These are phyloP conservation scores for Netelia virgata DNA, from an alignment of 2,888 invertebrate genomes.

Conservation along the genomic window DNA sequence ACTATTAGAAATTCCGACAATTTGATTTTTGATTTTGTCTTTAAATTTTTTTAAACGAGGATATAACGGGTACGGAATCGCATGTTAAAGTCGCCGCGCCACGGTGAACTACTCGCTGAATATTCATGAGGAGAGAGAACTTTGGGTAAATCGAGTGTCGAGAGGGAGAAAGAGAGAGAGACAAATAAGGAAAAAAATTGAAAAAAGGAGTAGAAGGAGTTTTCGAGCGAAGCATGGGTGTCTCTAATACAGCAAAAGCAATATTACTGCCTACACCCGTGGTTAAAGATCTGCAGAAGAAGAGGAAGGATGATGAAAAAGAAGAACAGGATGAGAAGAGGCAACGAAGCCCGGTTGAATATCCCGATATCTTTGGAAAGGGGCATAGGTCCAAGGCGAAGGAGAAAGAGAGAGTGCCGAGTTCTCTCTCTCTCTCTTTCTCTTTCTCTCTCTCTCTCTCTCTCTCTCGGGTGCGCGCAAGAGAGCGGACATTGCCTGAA, in stretches of 20 bases:
- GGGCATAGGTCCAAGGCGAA: constrained; percentile 80
- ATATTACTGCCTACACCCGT: neutral
- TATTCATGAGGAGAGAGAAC: constrained; percentile 36
- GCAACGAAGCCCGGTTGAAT: constrained; percentile 56
- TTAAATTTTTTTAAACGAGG: no score
- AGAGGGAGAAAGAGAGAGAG: neutral
- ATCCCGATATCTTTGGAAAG: constrained; percentile 84
- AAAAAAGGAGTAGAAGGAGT: neutral
- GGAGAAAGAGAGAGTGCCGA: constrained; percentile 21
- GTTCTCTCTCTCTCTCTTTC: neutral
- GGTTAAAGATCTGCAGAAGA: neutral
- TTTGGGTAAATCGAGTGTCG: constrained; percentile 44
- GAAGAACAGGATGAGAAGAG: neutral
- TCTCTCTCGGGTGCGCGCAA: constrained; percentile 23
- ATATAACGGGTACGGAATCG: no score
- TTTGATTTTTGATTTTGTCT: no score
- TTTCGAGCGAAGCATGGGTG: neutral
- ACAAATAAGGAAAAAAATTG: constrained; percentile 6
- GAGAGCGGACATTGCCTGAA: constrained; percentile 82
- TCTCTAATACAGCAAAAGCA: neutral
- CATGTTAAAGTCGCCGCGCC: neutral
- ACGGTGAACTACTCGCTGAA: constrained; percentile 26
- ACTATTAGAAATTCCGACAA: no score
- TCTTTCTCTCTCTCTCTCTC: no score
- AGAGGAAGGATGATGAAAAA: neutral